These are phyloP conservation scores for Corythaeola cristata DNA, from an alignment of 2,113 vertebrate species.

Conservation along the genomic window DNA sequence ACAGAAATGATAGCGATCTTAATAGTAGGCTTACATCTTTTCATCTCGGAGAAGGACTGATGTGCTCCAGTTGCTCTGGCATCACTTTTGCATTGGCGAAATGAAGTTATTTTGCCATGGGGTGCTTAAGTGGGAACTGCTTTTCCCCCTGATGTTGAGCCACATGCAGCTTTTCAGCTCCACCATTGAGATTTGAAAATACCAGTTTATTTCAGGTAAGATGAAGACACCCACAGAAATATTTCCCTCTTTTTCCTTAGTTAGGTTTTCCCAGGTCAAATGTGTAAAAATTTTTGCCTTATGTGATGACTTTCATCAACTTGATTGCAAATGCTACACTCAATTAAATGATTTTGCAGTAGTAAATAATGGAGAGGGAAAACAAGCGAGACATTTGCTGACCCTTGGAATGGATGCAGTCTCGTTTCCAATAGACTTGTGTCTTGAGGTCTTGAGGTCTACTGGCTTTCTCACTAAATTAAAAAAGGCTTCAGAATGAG, in stretches of 20 bases:
- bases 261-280: not conserved
- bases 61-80: not conserved
- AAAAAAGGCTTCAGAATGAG: not conserved
- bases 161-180: not conserved
- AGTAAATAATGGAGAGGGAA: not conserved
- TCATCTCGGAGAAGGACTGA: not conserved
- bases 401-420: not conserved
- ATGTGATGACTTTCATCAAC: not conserved
- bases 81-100: not conserved
- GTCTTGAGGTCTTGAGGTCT: not conserved
- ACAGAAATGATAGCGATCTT: not conserved
- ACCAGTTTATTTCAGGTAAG: not conserved
- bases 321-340: not conserved
- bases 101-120: not conserved
- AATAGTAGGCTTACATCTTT: not conserved
- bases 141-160: not conserved
- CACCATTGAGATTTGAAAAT: not conserved
- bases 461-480: not conserved
- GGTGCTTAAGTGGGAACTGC: not conserved
- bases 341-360: not conserved
- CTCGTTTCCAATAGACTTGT: not conserved
- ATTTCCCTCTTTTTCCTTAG: not conserved
- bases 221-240: not conserved
- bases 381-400: not conserved
- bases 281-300: not conserved